A percentile compares a stretch with the other conserved stretches of the same genome.
Evolutionary conservation across 2,888 invertebrate species (phyloP).

Genomic region (Ennomos quercinarius): DNA sequence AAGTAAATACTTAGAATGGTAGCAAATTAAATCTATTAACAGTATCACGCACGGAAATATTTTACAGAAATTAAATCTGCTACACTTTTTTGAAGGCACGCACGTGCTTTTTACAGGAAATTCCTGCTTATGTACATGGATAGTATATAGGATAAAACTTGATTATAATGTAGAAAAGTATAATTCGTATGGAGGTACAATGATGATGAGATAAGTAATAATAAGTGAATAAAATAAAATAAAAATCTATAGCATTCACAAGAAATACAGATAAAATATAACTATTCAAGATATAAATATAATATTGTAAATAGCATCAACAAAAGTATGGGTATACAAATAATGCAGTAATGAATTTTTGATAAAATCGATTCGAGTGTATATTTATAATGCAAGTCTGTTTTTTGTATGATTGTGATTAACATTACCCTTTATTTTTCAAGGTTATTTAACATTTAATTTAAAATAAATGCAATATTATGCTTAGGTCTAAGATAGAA

Average conservation of each 20-base stretch:
- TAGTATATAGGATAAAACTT: slow-evolving; percentile 2
- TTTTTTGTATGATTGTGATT: background rate
- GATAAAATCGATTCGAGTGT: background rate
- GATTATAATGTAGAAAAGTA: slow-evolving; percentile 19
- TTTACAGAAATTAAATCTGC: slow-evolving; percentile 31
- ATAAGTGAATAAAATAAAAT: slow-evolving; percentile 4
- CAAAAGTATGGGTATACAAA: too few species aligned
- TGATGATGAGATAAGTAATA: slow-evolving; percentile 1
- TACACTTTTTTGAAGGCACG: slow-evolving; percentile 56
- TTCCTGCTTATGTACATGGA: slow-evolving; percentile 20
- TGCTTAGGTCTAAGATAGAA: slow-evolving; percentile 64
- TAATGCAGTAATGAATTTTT: background rate
- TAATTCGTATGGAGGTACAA: background rate
- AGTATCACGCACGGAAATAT: slow-evolving; percentile 27
- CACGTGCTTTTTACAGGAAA: slow-evolving; percentile 40
- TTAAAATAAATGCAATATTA: slow-evolving; percentile 61
- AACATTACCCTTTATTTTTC: slow-evolving; percentile 4
- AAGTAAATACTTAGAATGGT: background rate
- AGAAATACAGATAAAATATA: background rate
- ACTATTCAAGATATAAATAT: too few species aligned
- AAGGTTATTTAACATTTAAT: slow-evolving; percentile 32
- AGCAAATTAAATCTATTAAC: slow-evolving; percentile 32
- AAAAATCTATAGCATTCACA: background rate
- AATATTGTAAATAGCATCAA: too few species aligned
- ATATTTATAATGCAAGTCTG: background rate